Conservation (phyloP, 2,888 invertebrate genomes). For the Pseudococcus jackbeardsleyi region DNA sequence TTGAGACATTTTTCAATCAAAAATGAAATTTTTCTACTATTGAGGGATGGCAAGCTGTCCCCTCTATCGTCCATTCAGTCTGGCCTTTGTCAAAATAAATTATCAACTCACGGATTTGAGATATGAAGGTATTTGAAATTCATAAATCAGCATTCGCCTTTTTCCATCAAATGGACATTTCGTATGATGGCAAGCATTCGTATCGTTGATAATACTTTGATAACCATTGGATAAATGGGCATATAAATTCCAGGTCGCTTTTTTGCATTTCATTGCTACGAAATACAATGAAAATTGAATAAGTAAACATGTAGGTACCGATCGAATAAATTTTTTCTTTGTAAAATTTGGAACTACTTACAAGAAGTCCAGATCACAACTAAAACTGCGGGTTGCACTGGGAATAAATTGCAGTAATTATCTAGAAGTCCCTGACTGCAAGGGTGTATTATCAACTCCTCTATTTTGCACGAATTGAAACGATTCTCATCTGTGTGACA, state of each 20-base stretch:
- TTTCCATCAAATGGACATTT: slow-evolving; percentile 14
- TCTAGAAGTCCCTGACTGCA: background rate
- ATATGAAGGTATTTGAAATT: background rate
- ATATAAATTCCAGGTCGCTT: background rate
- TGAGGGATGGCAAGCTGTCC: too few species aligned
- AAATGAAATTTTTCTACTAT: too few species aligned
- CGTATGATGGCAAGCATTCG: background rate
- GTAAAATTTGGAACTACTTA: background rate
- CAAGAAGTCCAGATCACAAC: background rate
- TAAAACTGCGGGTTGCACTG: background rate
- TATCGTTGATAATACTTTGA: background rate
- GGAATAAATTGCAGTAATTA: background rate
- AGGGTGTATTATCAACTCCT: background rate
- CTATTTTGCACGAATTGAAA: slow-evolving; percentile 11
- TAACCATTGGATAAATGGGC: slow-evolving; percentile 1
- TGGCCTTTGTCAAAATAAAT: background rate
- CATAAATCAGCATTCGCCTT: slow-evolving; percentile 20
- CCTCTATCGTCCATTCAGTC: too few species aligned
- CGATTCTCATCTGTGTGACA: background rate
- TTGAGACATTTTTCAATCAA: too few species aligned
- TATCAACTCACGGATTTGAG: background rate
- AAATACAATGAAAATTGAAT: background rate
- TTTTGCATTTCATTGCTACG: background rate
- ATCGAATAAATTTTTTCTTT: background rate
- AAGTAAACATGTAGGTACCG: background rate